A percentile compares a stretch with the other conserved stretches of the same genome.
phyloP scores from a whole-genome alignment of 2,888 invertebrate species.

The Catocala nupta region DNA sequence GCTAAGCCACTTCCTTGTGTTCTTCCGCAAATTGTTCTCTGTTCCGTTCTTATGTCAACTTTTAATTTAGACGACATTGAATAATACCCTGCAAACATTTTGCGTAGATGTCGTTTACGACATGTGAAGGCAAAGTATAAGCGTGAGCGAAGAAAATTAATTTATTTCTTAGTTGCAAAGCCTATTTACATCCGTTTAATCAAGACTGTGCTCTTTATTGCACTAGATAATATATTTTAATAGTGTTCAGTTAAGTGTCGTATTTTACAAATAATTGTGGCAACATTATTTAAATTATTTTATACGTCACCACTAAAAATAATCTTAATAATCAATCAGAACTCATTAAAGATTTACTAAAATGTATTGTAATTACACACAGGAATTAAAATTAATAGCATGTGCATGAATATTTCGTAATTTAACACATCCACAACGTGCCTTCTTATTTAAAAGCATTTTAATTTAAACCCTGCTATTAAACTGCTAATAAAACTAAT shows the following conservation, averaged over 20 bases:
- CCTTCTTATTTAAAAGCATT: too few species aligned
- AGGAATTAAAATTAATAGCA: too few species aligned
- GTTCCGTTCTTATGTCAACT: conserved; percentile 25
- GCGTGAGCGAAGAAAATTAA: background rate
- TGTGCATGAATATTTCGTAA: too few species aligned
- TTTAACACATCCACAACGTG: too few species aligned
- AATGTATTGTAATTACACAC: too few species aligned
- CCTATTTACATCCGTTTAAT: background rate
- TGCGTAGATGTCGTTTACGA: conserved; percentile 5
- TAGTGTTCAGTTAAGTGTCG: background rate
- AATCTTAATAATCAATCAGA: too few species aligned
- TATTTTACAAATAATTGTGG: background rate
- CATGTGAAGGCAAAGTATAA: conserved; percentile 18
- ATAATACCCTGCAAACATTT: conserved; percentile 9
- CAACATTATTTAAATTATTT: background rate
- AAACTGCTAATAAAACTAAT: too few species aligned
- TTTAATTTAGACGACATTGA: conserved; percentile 34
- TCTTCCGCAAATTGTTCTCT: conserved; percentile 44
- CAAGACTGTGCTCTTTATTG: background rate
- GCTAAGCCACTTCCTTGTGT: conserved; percentile 45
- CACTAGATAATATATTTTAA: too few species aligned
- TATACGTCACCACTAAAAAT: background rate
- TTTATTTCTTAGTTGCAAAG: background rate
- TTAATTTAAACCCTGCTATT: too few species aligned
- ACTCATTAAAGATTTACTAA: too few species aligned